Evolutionary conservation across 1,140 invertebrate species (phyloP), one percentile per base, ranked within the genome.

Genomic region (Platyscapa corneri): DNA sequence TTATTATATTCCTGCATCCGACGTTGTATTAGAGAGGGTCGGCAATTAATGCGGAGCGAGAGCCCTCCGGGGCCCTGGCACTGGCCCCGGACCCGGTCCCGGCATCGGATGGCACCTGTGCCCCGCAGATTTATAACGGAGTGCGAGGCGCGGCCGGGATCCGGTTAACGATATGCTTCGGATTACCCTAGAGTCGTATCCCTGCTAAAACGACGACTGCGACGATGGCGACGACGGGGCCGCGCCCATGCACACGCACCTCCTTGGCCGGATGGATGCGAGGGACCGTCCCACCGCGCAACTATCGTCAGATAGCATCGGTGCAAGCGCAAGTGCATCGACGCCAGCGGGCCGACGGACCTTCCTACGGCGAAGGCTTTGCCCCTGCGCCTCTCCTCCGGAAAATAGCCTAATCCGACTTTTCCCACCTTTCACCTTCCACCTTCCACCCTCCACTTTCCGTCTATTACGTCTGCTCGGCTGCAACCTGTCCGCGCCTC

Each of bases 131-230:
- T 74, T 74, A 74, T 42, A 74, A 74, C 46, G 60, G 37, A 60
- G 12, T 30, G 74, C 30, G n/a, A 76, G 42, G 46, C 30, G 65
- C 30, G 65, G 65, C 30, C n/a, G 3, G 34, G 34, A 65, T 70
- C 64, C 65, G 65, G 79, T 82, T 82, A 82, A 82, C 60, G 79
- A 82, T 82, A 72, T 72, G 65, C 65, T 30, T 82, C 65, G 79
- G 39, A 72, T 82, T 82, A 72, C 64, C 79, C 79, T 34, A 20
- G 37, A 80, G 78, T 80, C 79, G 42, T 49, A 72, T 37, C 42
- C 79, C 23, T 65, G 65, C 23, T 20, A 42, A 16, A 70, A 30
- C 30, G 32, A 16, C 49, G n/a, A 60, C 56, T 2, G 42, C 42
- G 42, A 5, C 42, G 6, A 46, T 46, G 42, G 42, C n/a, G n/a